These are phyloP conservation scores for Falco peregrinus DNA, from an alignment of 2,797 vertebrate genomes.

Conservation along the genomic window DNA sequence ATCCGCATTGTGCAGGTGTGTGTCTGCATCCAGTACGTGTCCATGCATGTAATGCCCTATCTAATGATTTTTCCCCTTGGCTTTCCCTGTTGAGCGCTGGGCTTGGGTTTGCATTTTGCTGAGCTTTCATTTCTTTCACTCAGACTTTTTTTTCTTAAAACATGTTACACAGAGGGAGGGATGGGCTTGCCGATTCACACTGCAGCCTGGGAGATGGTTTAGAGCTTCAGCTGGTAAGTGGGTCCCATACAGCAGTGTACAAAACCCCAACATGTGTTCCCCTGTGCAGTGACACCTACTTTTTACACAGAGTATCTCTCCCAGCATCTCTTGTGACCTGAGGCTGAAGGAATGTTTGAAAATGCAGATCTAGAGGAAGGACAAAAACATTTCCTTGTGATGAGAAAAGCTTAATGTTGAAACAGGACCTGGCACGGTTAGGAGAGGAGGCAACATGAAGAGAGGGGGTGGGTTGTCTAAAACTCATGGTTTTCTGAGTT, in stretches of 20 bases:
- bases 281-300: neutral
- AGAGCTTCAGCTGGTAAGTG: neutral
- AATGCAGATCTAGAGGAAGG: neutral
- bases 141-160: neutral
- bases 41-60: constrained; percentile 51
- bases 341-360: neutral
- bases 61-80: constrained; percentile 54
- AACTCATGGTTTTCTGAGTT: neutral
- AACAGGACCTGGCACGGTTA: neutral
- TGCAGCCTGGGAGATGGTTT: neutral
- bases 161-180: constrained; percentile 7
- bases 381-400: neutral
- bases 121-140: constrained; percentile 49
- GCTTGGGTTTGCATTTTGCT: constrained; percentile 49
- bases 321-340: neutral
- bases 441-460: neutral
- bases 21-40: constrained; percentile 51
- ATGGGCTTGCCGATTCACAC: neutral
- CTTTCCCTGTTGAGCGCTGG: constrained; percentile 27
- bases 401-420: neutral
- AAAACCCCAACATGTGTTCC: neutral
- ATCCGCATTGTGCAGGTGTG: constrained; percentile 39
- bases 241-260: neutral
- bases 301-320: neutral
- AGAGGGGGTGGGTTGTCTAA: neutral